Conservation (phyloP, 2,797 vertebrate species). For the Chrosomus eos region DNA sequence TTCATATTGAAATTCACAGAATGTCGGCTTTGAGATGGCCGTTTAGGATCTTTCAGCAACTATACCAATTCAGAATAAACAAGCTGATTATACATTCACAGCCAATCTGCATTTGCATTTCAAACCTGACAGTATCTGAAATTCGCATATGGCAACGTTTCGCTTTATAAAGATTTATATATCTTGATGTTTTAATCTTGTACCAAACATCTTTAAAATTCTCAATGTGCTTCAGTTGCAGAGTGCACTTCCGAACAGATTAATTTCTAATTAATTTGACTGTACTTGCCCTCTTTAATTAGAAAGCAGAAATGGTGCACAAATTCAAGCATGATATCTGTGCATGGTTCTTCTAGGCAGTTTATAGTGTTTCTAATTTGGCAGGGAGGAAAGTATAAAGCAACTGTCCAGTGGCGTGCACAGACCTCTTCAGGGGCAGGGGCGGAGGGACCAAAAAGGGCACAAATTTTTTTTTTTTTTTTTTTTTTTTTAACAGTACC, state of each 20-base stretch:
- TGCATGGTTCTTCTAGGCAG: conserved; percentile 21
- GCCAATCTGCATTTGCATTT: conserved; percentile 22
- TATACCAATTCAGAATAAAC: conserved; percentile 3
- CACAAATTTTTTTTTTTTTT: too few relatives aligned
- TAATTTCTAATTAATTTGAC: conserved; percentile 18
- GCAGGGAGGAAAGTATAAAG: conserved; percentile 11
- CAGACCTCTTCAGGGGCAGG: too few relatives aligned
- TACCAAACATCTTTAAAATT: conserved; percentile 5
- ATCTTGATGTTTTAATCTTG: not conserved
- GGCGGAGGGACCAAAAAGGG: too few relatives aligned
- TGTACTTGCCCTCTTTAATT: conserved; percentile 39
- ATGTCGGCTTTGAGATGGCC: not conserved
- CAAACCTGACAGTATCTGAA: conserved; percentile 1
- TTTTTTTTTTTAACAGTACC: too few relatives aligned
- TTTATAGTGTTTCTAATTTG: conserved; percentile 44
- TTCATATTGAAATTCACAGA: conserved; percentile 24
- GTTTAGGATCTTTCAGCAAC: not conserved
- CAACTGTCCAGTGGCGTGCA: too few relatives aligned
- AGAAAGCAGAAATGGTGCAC: conserved; percentile 31
- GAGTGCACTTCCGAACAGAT: conserved; percentile 5
- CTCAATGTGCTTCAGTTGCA: not conserved
- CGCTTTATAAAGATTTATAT: not conserved
- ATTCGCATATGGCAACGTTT: conserved; percentile 7
- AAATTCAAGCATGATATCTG: conserved; percentile 28
- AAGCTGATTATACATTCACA: conserved; percentile 26